These are phyloP conservation scores for Physocephala rufipes DNA, from an alignment of 2,888 invertebrate genomes.

Conservation along the genomic window DNA sequence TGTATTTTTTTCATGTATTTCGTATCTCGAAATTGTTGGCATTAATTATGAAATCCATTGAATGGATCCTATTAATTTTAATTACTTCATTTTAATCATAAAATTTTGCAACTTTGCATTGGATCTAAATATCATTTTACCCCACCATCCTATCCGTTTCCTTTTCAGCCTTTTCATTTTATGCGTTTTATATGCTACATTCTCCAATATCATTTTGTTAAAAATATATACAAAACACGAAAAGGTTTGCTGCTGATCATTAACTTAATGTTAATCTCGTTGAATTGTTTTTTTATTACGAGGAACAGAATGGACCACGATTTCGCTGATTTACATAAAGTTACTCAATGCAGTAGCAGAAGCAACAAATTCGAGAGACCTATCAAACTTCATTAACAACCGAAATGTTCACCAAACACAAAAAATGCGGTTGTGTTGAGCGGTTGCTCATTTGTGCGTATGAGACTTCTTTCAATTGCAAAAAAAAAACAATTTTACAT, in stretches of 20 bases:
- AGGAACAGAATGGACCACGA: conserved; percentile 9
- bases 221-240: conserved; percentile 21
- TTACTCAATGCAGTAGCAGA: neutral
- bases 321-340: conserved; percentile 13
- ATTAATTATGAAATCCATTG: conserved; percentile 25
- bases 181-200: neutral
- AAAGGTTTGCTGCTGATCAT: conserved; percentile 28
- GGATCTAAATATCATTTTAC: neutral
- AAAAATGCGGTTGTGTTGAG: neutral
- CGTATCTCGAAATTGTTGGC: conserved; percentile 21
- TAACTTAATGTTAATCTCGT: conserved; percentile 33
- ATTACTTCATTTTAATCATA: conserved; percentile 30
- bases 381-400: neutral
- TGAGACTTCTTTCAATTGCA: too few relatives aligned
- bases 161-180: neutral
- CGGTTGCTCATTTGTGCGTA: neutral
- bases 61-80: conserved; percentile 35
- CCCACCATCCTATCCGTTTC: neutral
- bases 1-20: neutral
- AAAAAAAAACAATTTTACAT: conserved; percentile 5
- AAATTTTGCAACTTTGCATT: conserved; percentile 27
- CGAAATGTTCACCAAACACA: neutral
- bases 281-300: conserved; percentile 18
- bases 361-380: neutral
- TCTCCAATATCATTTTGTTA: conserved; percentile 23